These are phyloP conservation scores for Xestia xanthographa DNA, from an alignment of 2,888 invertebrate genomes.

Conservation along the genomic window DNA sequence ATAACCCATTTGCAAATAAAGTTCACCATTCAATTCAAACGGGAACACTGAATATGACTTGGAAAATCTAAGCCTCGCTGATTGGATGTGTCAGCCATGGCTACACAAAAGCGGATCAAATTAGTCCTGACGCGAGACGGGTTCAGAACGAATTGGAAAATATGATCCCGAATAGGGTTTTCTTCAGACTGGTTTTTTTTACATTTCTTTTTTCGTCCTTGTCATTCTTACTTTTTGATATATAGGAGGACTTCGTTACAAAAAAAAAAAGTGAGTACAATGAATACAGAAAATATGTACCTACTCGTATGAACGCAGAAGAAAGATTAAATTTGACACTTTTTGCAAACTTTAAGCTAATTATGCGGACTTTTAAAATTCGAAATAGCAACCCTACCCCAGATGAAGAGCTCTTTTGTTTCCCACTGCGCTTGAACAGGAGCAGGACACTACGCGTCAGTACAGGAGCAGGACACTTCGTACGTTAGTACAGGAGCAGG, in stretches of 20 bases:
- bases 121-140: not conserved
- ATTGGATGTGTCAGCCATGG: not conserved
- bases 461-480: not conserved
- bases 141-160: not conserved
- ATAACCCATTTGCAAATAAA: not conserved
- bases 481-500: too few relatives aligned
- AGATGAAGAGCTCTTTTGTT: not conserved
- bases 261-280: not conserved
- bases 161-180: not conserved
- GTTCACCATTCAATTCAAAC: not conserved
- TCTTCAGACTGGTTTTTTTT: not conserved
- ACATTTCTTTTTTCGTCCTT: not conserved
- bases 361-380: not conserved
- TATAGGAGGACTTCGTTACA: not conserved
- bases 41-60: not conserved
- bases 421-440: too few relatives aligned
- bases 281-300: not conserved
- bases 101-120: conserved; percentile 16
- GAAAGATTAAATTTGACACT: not conserved
- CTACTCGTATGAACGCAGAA: not conserved
- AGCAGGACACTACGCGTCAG: too few relatives aligned
- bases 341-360: not conserved
- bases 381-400: not conserved
- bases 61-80: not conserved
- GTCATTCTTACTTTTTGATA: not conserved